Evolutionary conservation across 1,140 invertebrate genomes (phyloP).

Genomic region (Halotydeus destructor): DNA sequence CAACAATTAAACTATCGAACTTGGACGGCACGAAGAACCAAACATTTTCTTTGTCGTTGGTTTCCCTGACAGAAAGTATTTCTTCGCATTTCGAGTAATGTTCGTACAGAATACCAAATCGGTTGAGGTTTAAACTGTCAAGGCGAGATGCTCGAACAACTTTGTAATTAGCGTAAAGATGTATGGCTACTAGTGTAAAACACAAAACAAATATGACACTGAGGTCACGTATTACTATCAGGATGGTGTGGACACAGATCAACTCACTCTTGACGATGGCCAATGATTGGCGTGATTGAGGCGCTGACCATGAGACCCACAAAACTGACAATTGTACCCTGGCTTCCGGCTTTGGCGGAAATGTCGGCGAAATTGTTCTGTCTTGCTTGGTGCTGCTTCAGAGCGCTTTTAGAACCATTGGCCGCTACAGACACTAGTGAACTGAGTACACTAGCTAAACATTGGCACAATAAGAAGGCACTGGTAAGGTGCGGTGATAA

Average conservation of each 20-base stretch:
- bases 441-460: constrained; percentile 34
- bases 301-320: constrained; percentile 54
- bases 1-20: neutral
- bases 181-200: constrained; percentile 47
- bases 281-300: constrained; percentile 43
- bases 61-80: constrained; percentile 27
- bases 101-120: constrained; percentile 42
- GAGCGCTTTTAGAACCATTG: constrained; percentile 9
- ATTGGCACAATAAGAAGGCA: constrained; percentile 25
- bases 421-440: constrained; percentile 46
- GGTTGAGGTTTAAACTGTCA: constrained; percentile 51
- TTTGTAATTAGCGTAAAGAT: constrained; percentile 63
- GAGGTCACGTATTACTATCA: constrained; percentile 18
- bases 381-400: constrained; percentile 35
- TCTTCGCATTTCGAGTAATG: constrained; percentile 29
- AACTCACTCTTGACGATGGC: neutral
- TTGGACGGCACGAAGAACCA: constrained; percentile 5
- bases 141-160: constrained; percentile 53
- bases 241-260: neutral
- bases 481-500: constrained; percentile 38
- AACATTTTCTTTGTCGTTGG: constrained; percentile 33
- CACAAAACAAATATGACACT: constrained; percentile 45
- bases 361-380: constrained; percentile 76
- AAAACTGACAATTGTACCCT: constrained; percentile 85
- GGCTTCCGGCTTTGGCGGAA: constrained; percentile 82